Evolutionary conservation across 1,140 invertebrate genomes (phyloP), one percentile per base, ranked within the genome.

Genomic region (Trissolcus basalis): DNA sequence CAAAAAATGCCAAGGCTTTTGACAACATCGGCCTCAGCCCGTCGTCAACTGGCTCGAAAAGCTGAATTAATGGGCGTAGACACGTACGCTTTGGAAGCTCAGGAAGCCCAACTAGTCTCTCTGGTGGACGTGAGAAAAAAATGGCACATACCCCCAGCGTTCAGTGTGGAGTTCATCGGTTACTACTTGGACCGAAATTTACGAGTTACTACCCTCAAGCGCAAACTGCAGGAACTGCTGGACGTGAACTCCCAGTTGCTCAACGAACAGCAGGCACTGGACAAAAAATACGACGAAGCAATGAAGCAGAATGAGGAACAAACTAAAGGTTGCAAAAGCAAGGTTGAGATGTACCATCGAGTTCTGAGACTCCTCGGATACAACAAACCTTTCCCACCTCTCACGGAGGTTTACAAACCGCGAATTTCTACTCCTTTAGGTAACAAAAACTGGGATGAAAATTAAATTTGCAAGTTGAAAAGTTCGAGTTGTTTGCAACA

Each of bases 1-100:
- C 96, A 98, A 85, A 98, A 98, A 88, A 95, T 97, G 93, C 95
- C 96, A 0, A 90, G 97, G 19, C 87, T 96, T 71, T 85, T 99
- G 44, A 96, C 95, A 27, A 97, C 96, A 0, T 96, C 95, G 78
- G 95, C 97, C 0, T 95, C 94, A 0, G 96, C 96, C 1, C 95
- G 96, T 85, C 91, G 93, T 15, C 93, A 93, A 74, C 91, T 98
- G 58, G 87, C 95, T 50, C 90, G 90, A 43, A 98, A 98, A 89
- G 96, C 96, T 0, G 94, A 96, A 84, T 88, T 97, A 8, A 96
- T 97, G 93, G 97, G 96, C 0, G 91, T 98, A 0, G 93, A 96
- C 84, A 93, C 92, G 4, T 90, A 91, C 45, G 91, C 93, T 0
- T 83, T 95, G 45, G 95, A 96, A 85, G 92, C 94, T 65, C 92